Percentiles rank a stretch among this genome's conserved stretches.
Evolutionary conservation across 2,888 invertebrate genomes (phyloP).

Genomic region (Parochlus steinenii): DNA sequence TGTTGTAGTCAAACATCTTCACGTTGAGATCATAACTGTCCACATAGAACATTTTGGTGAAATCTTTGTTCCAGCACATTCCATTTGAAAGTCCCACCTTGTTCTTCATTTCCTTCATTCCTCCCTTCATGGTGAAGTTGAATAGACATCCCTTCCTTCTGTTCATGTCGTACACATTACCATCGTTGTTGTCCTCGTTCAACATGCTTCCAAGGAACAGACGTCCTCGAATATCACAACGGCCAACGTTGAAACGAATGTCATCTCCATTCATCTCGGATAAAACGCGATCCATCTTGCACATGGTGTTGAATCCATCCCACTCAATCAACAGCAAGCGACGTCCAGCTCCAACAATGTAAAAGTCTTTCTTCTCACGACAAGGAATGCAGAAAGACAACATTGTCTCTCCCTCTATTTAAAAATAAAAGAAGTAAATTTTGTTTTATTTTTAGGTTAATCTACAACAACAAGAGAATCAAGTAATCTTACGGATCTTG

Average conservation of each 20-base stretch:
- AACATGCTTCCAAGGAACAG: conserved; percentile 6
- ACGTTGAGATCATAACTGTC: conserved; percentile 5
- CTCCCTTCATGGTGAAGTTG: conserved; percentile 3
- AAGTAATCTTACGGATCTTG: no score
- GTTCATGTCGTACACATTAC: neutral
- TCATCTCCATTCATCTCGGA: neutral
- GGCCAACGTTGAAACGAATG: conserved; percentile 4
- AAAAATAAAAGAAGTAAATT: no score
- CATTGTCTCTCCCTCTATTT: neutral
- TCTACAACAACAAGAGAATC: no score
- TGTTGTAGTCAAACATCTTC: conserved; percentile 5
- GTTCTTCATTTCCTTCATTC: conserved; percentile 1
- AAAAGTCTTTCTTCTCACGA: neutral
- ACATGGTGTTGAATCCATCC: conserved; percentile 4
- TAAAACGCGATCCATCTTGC: neutral
- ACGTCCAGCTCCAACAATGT: conserved; percentile 5
- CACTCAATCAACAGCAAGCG: conserved; percentile 5
- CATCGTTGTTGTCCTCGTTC: conserved; percentile 1
- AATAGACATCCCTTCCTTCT: conserved; percentile 3
- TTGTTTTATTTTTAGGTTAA: no score
- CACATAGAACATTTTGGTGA: conserved; percentile 4
- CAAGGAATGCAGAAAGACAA: conserved; percentile 6
- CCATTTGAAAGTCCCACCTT: conserved; percentile 6
- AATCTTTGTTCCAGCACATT: conserved; percentile 3
- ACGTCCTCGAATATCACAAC: conserved; percentile 4